These are phyloP conservation scores for Myrmecobius fasciatus DNA, from an alignment of 2,113 vertebrate genomes.

Conservation along the genomic window DNA sequence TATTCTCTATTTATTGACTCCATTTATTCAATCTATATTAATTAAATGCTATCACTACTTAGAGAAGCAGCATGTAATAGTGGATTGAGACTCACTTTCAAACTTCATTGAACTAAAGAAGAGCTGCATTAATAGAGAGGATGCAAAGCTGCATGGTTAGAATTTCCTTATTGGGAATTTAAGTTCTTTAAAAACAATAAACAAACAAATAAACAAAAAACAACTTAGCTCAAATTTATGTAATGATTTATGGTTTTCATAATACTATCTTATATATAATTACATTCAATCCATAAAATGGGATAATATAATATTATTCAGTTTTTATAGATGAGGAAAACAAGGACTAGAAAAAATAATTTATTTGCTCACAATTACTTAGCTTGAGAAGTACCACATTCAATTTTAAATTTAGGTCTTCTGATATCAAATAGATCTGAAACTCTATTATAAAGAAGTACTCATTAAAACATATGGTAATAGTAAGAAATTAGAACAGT, in stretches of 20 bases:
- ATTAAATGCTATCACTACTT: background rate
- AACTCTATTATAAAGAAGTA: too few species aligned
- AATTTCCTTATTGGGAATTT: background rate
- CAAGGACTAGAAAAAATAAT: background rate
- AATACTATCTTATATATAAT: background rate
- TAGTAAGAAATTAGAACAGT: too few species aligned
- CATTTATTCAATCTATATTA: slow-evolving; percentile 53
- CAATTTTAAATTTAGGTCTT: background rate
- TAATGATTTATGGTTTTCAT: background rate
- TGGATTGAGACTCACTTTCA: background rate
- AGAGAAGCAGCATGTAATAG: background rate
- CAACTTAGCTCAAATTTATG: background rate
- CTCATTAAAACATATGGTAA: too few species aligned
- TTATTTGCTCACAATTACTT: background rate
- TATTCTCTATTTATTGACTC: slow-evolving; percentile 45
- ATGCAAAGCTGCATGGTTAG: background rate
- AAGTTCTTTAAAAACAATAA: background rate
- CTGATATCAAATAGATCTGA: background rate
- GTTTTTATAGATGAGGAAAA: background rate
- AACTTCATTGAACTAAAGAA: background rate
- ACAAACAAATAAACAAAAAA: too few species aligned
- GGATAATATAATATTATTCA: background rate
- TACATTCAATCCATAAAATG: background rate
- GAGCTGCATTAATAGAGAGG: background rate
- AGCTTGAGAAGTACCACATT: background rate